phyloP scores from a whole-genome alignment of 2,888 invertebrate genomes.

The Callosobruchus maculatus region DNA sequence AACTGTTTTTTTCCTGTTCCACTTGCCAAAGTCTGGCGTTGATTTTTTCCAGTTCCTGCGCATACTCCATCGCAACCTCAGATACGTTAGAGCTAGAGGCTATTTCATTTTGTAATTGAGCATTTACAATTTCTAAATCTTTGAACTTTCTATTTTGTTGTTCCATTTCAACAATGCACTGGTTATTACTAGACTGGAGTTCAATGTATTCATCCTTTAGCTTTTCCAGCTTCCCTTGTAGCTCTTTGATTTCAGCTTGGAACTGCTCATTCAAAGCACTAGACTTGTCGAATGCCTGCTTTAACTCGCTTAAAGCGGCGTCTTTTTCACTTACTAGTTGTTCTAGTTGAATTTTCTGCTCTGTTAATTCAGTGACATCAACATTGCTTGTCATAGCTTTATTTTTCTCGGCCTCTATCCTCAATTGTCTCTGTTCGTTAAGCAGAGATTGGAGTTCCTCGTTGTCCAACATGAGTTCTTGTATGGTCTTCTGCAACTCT shows the following conservation, averaged over 20 bases:
- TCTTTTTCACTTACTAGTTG: slow-evolving; percentile 10
- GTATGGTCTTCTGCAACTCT: slow-evolving; percentile 54
- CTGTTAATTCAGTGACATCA: background rate
- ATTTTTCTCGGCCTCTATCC: slow-evolving; percentile 38
- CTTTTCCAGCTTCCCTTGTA: background rate
- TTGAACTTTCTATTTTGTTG: background rate
- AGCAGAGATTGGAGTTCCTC: slow-evolving; percentile 58
- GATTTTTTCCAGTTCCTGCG: background rate
- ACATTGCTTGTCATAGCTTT: slow-evolving; percentile 30
- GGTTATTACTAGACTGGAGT: background rate
- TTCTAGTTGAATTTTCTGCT: slow-evolving; percentile 11
- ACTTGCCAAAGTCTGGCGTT: background rate
- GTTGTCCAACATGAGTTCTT: slow-evolving; percentile 59
- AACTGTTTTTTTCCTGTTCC: background rate
- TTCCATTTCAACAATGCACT: background rate
- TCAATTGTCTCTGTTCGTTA: slow-evolving; percentile 51
- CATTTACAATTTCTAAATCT: slow-evolving; percentile 29
- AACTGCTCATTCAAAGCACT: slow-evolving; percentile 1
- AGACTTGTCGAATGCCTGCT: slow-evolving; percentile 2
- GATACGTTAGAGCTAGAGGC: background rate
- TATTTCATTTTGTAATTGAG: slow-evolving; percentile 16
- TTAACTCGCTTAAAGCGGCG: slow-evolving; percentile 1
- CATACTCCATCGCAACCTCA: background rate
- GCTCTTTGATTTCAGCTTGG: background rate
- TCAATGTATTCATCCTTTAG: background rate